Percentiles rank a stretch among this genome's conserved stretches.
Evolutionary conservation across 2,888 invertebrate species (phyloP).

Genomic region (Nemurella pictetii): DNA sequence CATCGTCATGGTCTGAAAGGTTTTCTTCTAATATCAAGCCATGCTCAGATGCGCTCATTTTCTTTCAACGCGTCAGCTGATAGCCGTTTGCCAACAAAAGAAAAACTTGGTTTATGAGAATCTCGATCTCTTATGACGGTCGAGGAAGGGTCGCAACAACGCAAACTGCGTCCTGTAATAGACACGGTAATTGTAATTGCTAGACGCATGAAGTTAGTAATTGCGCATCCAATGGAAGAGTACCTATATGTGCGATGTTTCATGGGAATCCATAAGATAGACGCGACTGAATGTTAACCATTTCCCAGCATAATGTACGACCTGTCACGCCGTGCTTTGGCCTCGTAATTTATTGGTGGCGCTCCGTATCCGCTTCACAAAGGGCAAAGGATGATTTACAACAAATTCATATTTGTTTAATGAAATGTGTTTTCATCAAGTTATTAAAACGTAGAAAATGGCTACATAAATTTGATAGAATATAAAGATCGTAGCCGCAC

Average conservation of each 20-base stretch:
- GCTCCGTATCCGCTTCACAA: neutral
- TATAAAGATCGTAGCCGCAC: constrained; percentile 3
- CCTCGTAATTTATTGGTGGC: neutral
- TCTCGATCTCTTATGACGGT: neutral
- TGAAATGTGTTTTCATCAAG: constrained; percentile 24
- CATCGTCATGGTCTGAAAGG: neutral
- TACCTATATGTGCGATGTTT: neutral
- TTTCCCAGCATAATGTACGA: neutral
- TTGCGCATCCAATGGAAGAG: neutral
- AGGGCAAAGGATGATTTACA: constrained; percentile 4
- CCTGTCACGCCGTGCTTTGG: neutral
- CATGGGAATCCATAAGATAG: neutral
- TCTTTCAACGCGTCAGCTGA: neutral
- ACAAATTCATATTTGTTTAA: constrained; percentile 21
- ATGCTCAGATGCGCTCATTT: constrained; percentile 12
- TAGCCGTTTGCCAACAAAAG: constrained; percentile 1
- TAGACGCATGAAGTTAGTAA: neutral
- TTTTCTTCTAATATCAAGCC: neutral
- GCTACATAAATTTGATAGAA: constrained; percentile 16
- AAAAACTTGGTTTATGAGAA: neutral
- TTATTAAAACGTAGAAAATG: constrained; percentile 28
- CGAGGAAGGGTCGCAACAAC: neutral
- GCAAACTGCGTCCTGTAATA: neutral
- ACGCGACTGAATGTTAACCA: neutral
- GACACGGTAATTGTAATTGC: too few species aligned